Evolutionary conservation across 2,888 invertebrate genomes (phyloP).

Genomic region (Pristionchus arcanus): DNA sequence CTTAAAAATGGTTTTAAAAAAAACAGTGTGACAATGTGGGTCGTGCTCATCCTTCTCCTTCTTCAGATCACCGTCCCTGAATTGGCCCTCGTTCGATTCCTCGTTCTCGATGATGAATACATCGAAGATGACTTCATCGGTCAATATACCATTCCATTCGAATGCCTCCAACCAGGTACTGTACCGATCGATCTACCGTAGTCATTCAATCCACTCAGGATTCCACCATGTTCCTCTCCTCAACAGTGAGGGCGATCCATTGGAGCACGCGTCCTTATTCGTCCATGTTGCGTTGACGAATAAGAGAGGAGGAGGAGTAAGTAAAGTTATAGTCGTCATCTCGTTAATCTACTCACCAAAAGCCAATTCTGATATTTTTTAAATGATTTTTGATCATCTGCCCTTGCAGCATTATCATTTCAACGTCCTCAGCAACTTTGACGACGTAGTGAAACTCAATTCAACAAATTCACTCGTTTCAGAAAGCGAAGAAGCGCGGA

Average conservation of each 20-base stretch:
- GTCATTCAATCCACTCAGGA: conserved; percentile 79
- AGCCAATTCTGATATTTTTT: too few species aligned
- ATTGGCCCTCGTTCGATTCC: conserved; percentile 83
- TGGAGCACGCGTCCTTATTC: conserved; percentile 83
- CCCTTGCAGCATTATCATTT: too few species aligned
- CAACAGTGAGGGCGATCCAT: conserved; percentile 82
- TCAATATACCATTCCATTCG: conserved; percentile 84
- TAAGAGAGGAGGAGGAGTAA: conserved; percentile 82
- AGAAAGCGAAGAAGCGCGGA: conserved; percentile 81
- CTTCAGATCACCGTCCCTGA: conserved; percentile 81
- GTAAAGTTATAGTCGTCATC: too few species aligned
- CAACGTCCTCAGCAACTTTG: not conserved
- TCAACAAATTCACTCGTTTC: conserved; percentile 53
- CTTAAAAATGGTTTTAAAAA: not conserved
- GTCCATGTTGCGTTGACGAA: conserved; percentile 84
- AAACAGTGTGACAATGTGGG: too few species aligned
- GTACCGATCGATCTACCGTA: not conserved
- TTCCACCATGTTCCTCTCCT: conserved; percentile 83
- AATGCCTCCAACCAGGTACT: conserved; percentile 83
- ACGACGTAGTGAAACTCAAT: not conserved
- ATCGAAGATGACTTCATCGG: conserved; percentile 84
- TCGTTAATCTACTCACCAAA: not conserved
- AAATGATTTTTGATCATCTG: too few species aligned
- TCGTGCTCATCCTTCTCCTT: too few species aligned
- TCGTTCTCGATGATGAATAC: conserved; percentile 83